These are phyloP conservation scores for Tupiocoris notatus DNA, from an alignment of 2,888 invertebrate genomes.

Conservation along the genomic window DNA sequence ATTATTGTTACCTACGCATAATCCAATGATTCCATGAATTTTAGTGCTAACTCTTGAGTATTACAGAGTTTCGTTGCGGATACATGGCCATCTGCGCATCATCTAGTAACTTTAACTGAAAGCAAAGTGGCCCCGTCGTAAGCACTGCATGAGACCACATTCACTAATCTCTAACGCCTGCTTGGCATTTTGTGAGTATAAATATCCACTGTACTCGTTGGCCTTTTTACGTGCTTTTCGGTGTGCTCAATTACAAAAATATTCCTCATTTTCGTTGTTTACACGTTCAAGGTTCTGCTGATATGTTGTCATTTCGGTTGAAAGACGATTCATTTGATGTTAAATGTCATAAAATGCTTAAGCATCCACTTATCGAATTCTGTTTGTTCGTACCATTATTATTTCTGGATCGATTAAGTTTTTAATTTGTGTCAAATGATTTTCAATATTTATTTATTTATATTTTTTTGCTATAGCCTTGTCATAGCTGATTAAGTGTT, in stretches of 20 bases:
- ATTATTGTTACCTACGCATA: slow-evolving; percentile 3
- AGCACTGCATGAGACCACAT: slow-evolving; percentile 47
- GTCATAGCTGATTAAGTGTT: not conserved
- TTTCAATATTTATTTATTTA: not conserved
- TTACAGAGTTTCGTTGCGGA: slow-evolving; percentile 50
- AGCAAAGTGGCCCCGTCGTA: slow-evolving; percentile 48
- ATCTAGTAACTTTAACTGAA: slow-evolving; percentile 47
- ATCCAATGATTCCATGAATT: slow-evolving; percentile 25
- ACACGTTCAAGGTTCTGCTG: slow-evolving; percentile 22
- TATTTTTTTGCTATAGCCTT: slow-evolving; percentile 3
- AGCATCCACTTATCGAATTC: not conserved
- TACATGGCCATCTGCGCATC: slow-evolving; percentile 49
- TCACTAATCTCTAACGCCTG: slow-evolving; percentile 44
- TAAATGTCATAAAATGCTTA: slow-evolving; percentile 13
- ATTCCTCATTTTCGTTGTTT: slow-evolving; percentile 9
- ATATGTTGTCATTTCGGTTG: not conserved
- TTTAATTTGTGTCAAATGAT: not conserved
- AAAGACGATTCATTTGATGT: slow-evolving; percentile 1
- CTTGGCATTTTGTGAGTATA: slow-evolving; percentile 48
- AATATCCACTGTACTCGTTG: slow-evolving; percentile 36
- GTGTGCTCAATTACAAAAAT: slow-evolving; percentile 42
- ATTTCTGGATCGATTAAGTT: not conserved
- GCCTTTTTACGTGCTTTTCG: slow-evolving; percentile 45
- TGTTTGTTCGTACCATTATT: not conserved
- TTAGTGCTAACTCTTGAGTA: slow-evolving; percentile 50